A percentile compares a stretch with the other conserved stretches of the same genome.
Evolutionary conservation across 2,888 invertebrate species (phyloP).

Genomic region (Athalia cordata): DNA sequence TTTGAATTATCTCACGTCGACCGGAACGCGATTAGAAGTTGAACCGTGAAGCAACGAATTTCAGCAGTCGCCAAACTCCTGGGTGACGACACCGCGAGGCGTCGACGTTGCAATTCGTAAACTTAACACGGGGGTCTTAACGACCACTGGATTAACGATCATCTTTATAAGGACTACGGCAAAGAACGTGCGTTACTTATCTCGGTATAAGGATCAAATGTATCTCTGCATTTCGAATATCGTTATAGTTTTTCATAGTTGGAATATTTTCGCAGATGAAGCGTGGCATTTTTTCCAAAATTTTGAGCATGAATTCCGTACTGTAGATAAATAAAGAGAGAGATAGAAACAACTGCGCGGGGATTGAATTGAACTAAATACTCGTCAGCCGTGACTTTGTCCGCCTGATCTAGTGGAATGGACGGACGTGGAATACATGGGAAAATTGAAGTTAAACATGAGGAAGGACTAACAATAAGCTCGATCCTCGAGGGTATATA

Average conservation of each 20-base stretch:
- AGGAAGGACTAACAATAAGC: constrained; percentile 31
- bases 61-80: neutral
- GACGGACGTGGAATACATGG: constrained; percentile 3
- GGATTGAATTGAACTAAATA: constrained; percentile 35
- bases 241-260: neutral
- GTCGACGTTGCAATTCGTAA: constrained; percentile 4
- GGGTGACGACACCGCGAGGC: neutral
- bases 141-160: neutral
- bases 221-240: neutral
- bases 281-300: no score
- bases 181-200: neutral
- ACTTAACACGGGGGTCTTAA: neutral
- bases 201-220: neutral
- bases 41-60: neutral
- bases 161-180: neutral
- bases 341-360: neutral
- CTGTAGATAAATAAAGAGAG: neutral
- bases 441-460: constrained; percentile 42
- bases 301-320: constrained; percentile 1
- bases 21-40: neutral
- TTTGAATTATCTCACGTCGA: neutral
- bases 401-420: constrained; percentile 32
- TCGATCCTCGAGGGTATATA: constrained; percentile 16
- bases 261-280: no score
- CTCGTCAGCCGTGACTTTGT: constrained; percentile 32